Base-by-base conservation (phyloP, 2,797 vertebrate genomes). In the Cossypha polioptera region DNA sequence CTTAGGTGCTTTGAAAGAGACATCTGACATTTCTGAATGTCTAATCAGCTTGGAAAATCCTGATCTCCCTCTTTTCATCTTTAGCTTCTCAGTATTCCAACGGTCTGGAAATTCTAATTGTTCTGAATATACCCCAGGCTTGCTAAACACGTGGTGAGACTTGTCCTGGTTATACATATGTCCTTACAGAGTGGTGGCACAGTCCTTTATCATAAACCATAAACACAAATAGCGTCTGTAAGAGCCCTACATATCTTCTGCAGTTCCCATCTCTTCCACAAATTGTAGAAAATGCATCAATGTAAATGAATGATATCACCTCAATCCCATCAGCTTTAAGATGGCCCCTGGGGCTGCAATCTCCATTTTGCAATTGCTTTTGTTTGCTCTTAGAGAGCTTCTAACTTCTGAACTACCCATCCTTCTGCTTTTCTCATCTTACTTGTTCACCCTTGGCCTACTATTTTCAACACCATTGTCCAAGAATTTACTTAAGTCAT, bases 41-140 rank as follows among this genome's bases (percentile, higher is more conserved):
- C 81, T 93, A 68, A 94, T 48, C 20, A 88, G 47, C 75, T 86
- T 86, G 83, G 88, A 88, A 94, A 92, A 87, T 92, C 71, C 48
- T 87, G 65, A 90, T 86, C 71, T 72, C 73, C 50, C 15, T 67
- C 78, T 67, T 84, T 63, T 78, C 62, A 87, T 92, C 36, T 91
- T 74, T 67, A 51, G 42, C 66, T 93, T 93, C 68, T 75, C 40
- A 84, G 31, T 69, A 54, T 26, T 92, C 66, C 75, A 76, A 53
- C 0, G 1, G 61, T 86, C 90, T 92, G 75, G 68, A 36, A 94
- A 35, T 62, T 92, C 65, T 86, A 75, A 58, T 68, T 16, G 33
- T 77, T 86, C 65, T 91, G 54, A 77, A 65, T 87, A 36, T 43
- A 55, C 17, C 54, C 36, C 36, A 82, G 33, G 25, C 24, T 66